These are phyloP conservation scores for Mus spicilegus DNA, from an alignment of 2,113 vertebrate genomes.

Conservation along the genomic window DNA sequence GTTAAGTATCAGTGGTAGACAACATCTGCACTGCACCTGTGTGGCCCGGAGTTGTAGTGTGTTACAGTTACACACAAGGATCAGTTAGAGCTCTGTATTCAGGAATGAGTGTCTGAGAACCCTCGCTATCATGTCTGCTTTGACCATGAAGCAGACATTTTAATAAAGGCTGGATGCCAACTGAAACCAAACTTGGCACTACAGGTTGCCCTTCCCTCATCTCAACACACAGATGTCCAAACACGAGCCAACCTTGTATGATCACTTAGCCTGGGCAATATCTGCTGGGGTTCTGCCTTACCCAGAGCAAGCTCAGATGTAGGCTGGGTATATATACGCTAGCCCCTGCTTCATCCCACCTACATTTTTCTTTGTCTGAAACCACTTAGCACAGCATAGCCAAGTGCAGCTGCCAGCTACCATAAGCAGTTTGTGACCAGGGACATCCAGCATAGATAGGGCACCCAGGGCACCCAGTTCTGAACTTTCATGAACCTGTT, in stretches of 20 bases:
- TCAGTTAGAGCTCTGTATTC: rapidly evolving
- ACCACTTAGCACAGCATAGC: not conserved
- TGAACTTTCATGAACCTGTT: not conserved
- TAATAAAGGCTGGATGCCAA: not conserved
- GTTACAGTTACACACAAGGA: not conserved
- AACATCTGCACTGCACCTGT: rapidly evolving
- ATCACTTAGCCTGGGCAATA: no score
- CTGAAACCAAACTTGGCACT: not conserved
- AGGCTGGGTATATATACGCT: not conserved
- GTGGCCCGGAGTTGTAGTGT: rapidly evolving
- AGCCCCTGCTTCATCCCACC: not conserved
- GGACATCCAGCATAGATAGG: not conserved
- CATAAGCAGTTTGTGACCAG: not conserved
- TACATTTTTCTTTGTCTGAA: not conserved
- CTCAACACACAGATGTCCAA: rapidly evolving
- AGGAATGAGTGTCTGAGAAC: not conserved
- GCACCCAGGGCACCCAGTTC: not conserved
- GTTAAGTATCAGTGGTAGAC: not conserved
- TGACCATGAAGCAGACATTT: not conserved
- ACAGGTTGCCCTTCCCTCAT: no score
- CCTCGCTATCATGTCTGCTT: rapidly evolving
- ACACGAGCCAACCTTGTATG: not conserved
- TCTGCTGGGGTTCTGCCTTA: not conserved
- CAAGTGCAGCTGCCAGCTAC: not conserved
- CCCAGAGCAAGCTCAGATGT: not conserved